Base-by-base conservation (phyloP, 2,888 invertebrate genomes). In the Nezara viridula region DNA sequence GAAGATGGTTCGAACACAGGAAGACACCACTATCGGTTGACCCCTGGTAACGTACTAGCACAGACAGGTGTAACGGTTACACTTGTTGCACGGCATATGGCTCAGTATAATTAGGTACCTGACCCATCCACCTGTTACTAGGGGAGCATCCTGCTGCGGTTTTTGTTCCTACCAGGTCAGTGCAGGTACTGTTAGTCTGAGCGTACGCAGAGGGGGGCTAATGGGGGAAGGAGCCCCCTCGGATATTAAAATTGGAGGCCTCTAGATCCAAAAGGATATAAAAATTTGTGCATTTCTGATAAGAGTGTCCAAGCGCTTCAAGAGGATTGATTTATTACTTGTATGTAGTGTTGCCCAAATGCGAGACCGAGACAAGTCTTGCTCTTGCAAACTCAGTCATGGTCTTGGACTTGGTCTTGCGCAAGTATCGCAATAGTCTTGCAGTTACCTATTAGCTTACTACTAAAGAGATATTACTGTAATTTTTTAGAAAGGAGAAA, bases 21-120 rank as follows among this genome's bases (percentile, higher is more conserved):
- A 47, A 44, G 37, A n/a, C 19, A 24, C 32, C 40, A 6, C 81
- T n/a, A 81, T 81, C n/a, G 24, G 60, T n/a, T 60, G 86, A 86
- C 60, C 86, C 44, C 55, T 55, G 86, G 86, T 86, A 86, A 86
- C 86, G 86, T 86, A 86, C 86, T 55, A 21, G 44, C 19, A n/a
- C 32, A 86, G 86, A 86, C 86, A 86, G 86, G 86, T 86, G 86
- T 86, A 86, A 86, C 86, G 32, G 86, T 86, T 86, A 52, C 86
- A 86, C 86, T 86, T 86, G 86, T 86, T 86, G 55, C 86, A 50
- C 55, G 55, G 86, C 86, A 86, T 86, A 86, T 86, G 86, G 86
- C n/a, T 81, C 81, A 40, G 81, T 81, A 81, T 81, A 81, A 81
- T 81, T 81, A 81, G 81, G 5, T 81, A 81, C 81, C 81, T 81